Evolutionary conservation across 1,140 invertebrate species (phyloP), one percentile per base, ranked within the genome.

Genomic region (Pogonus chalceus): DNA sequence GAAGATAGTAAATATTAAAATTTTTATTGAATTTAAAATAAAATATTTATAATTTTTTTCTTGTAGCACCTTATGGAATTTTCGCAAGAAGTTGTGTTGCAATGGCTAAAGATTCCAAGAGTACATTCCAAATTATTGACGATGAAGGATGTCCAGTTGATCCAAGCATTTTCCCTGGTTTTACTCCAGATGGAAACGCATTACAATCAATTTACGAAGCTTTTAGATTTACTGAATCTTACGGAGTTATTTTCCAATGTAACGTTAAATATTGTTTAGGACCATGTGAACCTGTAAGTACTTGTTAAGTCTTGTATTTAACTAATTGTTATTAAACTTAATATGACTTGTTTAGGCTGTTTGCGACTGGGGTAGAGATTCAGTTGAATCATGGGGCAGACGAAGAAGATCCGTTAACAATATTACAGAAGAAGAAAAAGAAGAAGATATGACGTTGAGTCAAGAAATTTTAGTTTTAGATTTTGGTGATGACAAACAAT

Each of bases 201-300:
- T 71, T 96, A 51, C 89, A 95, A 65, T 91, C 89, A 0, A 79
- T 90, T 46, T 96, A 95, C 65, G 92, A 96, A 73, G 92, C 92
- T 1, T 96, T 96, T 76, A 80, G 92, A 62, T 95, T 96, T 66
- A 96, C 92, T 0, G 92, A 96, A 68, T 95, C 91, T 20, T 96
- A 95, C 59, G 92, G 92, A 16, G 92, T 96, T 39, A 96, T 96
- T 67, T 96, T 96, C 82, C 92, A 96, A 67, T 96, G 92, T 70
- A 96, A 96, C 67, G 92, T 96, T 55, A 95, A 95, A 68, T 96
- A 96, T 71, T 96, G 92, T 71, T 77, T 96, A 47, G 92, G 92
- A 69, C 90, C 89, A 53, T 96, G 92, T 65, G 90, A 95, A 72
- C 88, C 92, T 62, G 89, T 92, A 77, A 81, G 80, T 75, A 43